Base-by-base conservation (phyloP, 92 coral and sea anemone genomes). In the Micromussa lordhowensis region DNA sequence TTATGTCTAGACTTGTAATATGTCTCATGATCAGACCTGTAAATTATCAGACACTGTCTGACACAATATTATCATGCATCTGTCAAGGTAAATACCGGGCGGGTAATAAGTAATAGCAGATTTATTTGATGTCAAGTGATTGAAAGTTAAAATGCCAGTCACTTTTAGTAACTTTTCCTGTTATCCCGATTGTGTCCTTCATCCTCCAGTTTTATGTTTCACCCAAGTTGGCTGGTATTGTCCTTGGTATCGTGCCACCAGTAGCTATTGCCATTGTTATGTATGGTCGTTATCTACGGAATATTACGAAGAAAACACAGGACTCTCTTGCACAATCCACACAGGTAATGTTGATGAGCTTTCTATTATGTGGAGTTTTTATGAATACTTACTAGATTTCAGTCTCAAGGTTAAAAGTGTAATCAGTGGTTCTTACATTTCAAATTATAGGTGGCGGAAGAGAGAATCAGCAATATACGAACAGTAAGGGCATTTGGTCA, bases 401-500 rank as follows among this genome's bases (percentile, higher is more conserved):
- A 44, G 51, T 44, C 51, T 8, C 51, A 44, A 1, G 51, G 51
- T 44, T 44, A 8, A 44, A 44, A 44, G 1, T 44, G 51, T 44
- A 44, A 44, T n/a, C 51, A 44, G 13, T 44, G 51, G 51, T 68
- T 38, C 48, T 30, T 12, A 54, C 54, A 22, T 24, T 40, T 2
- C 38, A 30, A 21, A 40, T 54, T 59, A 12, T 32, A 97, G 99
- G 95, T 97, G 80, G 99, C 99, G 36, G 99, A 97, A 82, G 99
- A 97, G 80, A 88, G 98, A 28, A 88, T 97, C 51, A 91, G 98
- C 68, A 97, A 97, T 74, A 96, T 97, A 34, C 93, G 97, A 24
- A 91, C 96, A 32, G 99, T 97, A 3, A 87, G 96, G 78, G 99
- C 99, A 26, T 97, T 97, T 97, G 99, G 99, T 22, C 98, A 97